Percentiles rank a stretch among this genome's conserved stretches.
Evolutionary conservation across 2,113 vertebrate genomes (phyloP).

Genomic region (Laterallus jamaicensis): DNA sequence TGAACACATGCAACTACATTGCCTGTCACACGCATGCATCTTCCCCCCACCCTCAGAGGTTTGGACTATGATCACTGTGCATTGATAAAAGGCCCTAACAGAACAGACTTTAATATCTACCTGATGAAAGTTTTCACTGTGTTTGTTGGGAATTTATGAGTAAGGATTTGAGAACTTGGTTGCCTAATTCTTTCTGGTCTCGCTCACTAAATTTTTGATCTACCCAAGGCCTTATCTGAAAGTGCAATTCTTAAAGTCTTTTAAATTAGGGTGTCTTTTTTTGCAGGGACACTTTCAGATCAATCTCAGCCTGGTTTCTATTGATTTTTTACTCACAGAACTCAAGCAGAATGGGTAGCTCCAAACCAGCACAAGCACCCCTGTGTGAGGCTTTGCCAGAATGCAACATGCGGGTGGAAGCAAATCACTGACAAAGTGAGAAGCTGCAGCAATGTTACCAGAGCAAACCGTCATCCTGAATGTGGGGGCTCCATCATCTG

Average conservation of each 20-base stretch:
- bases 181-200: not conserved
- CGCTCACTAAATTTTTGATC: not conserved
- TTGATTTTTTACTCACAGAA: not conserved
- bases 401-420: rapidly evolving
- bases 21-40: not conserved
- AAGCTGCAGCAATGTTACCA: not conserved
- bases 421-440: not conserved
- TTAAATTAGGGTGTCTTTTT: not conserved
- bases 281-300: not conserved
- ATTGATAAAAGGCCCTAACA: not conserved
- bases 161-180: not conserved
- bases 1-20: not conserved
- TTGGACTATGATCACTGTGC: not conserved
- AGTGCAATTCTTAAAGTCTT: not conserved
- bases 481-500: not conserved
- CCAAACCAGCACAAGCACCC: not conserved
- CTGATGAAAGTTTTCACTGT: not conserved
- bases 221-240: not conserved
- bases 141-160: not conserved
- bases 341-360: not conserved
- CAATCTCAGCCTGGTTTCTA: not conserved
- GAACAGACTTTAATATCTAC: not conserved
- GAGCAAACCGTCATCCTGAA: not conserved
- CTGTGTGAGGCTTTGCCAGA: not conserved
- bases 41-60: not conserved